A percentile compares a stretch with the other conserved stretches of the same genome.
Conservation (phyloP, 1,140 invertebrate species). For the Gonioctena quinquepunctata region DNA sequence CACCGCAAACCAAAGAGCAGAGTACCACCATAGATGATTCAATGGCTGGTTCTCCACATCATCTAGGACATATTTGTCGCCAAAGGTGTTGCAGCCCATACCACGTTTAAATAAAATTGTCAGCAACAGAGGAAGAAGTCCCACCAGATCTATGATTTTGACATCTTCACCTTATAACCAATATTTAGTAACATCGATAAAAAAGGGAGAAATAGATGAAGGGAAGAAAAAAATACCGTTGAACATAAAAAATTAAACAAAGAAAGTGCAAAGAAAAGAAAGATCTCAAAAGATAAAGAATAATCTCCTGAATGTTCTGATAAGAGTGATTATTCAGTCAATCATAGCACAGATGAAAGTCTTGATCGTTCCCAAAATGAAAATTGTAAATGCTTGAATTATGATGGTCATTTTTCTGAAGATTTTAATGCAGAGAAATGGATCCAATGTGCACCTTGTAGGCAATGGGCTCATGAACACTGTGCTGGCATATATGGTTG, state of each 20-base stretch:
- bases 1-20: background rate
- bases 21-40: constrained; percentile 14
- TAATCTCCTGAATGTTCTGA: constrained; percentile 10
- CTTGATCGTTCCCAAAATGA: constrained; percentile 5
- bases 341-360: constrained; percentile 20
- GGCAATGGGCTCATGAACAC: too few relatives aligned
- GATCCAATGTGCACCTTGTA: too few relatives aligned
- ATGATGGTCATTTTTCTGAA: too few relatives aligned
- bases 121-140: constrained; percentile 24
- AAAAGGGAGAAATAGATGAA: constrained; percentile 12
- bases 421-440: too few relatives aligned
- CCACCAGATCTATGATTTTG: constrained; percentile 20
- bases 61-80: constrained; percentile 20
- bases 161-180: constrained; percentile 24
- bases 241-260: too few relatives aligned
- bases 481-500: too few relatives aligned
- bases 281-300: constrained; percentile 21
- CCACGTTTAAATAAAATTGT: too few relatives aligned
- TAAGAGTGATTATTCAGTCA: constrained; percentile 20
- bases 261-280: constrained; percentile 9
- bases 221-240: too few relatives aligned
- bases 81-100: constrained; percentile 13
- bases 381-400: background rate
- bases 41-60: constrained; percentile 7
- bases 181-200: constrained; percentile 17